A percentile compares a stretch with the other conserved stretches of the same genome.
These are phyloP conservation scores for Drosophila vallismaia DNA, from an alignment of 2,888 invertebrate species.

Conservation along the genomic window DNA sequence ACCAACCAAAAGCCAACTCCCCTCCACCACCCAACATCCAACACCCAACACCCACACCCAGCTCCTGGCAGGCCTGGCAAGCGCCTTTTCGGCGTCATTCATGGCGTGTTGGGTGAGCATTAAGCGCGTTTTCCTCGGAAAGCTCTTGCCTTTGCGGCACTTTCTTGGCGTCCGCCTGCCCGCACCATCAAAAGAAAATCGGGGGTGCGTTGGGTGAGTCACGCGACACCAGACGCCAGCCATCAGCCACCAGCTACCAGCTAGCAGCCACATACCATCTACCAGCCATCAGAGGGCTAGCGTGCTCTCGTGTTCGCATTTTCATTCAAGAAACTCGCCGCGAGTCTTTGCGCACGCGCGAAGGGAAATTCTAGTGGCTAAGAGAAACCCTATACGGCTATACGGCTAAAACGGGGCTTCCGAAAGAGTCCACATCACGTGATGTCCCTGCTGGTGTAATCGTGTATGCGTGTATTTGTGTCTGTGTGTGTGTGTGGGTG, in stretches of 20 bases:
- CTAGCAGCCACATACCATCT: not conserved
- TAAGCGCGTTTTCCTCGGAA: constrained; percentile 52
- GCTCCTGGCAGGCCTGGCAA: constrained; percentile 42
- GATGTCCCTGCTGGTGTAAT: constrained; percentile 43
- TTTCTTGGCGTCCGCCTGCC: constrained; percentile 17
- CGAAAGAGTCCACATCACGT: constrained; percentile 57
- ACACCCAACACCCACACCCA: constrained; percentile 24
- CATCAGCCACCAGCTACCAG: constrained; percentile 2
- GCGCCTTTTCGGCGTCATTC: constrained; percentile 81
- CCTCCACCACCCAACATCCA: too few species aligned
- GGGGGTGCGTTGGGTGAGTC: constrained; percentile 57
- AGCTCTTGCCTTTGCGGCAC: not conserved
- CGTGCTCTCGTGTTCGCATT: constrained; percentile 49
- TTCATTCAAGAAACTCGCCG: constrained; percentile 69
- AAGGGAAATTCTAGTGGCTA: constrained; percentile 37
- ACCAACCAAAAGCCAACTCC: constrained; percentile 12
- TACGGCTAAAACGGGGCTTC: not conserved
- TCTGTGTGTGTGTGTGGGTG: constrained; percentile 4
- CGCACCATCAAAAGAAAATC: not conserved
- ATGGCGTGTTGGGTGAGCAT: constrained; percentile 74
- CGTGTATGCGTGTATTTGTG: constrained; percentile 5
- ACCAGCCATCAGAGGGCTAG: constrained; percentile 9
- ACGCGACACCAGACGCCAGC: constrained; percentile 46
- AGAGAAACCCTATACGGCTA: constrained; percentile 66
- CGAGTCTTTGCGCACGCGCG: constrained; percentile 57